Base-by-base conservation (phyloP, 2,113 vertebrate genomes). In the Pimephales promelas region DNA sequence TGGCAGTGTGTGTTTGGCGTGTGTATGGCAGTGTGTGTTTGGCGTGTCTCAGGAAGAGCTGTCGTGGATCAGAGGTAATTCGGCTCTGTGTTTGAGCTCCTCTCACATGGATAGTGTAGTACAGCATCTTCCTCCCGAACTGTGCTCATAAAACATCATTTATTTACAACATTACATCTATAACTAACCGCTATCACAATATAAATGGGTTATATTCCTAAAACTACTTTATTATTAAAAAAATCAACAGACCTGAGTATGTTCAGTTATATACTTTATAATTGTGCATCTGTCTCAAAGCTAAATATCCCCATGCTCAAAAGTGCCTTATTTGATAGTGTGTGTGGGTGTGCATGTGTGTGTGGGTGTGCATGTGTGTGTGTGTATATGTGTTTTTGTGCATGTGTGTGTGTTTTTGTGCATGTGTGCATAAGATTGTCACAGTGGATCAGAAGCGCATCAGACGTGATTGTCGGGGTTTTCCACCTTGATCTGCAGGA, bases 401-500 rank as follows among this genome's bases (percentile, higher is more conserved):
- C 20, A 0, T 31, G 1, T 28, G 4, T 28, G 4, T 6, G 10
- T 31, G 24, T 57, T 45, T 49, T 70, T 79, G 62, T 66, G 79
- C 82, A 83, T 85, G 84, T 79, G 83, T 83, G 61, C 62, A 64
- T 52, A 11, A 47, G 57, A 80, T 59, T 36, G 77, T 71, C 79
- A 77, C 36, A 62, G 77, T 81, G 70, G 10, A 74, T 43, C 80
- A 26, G 28, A 26, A 26, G 24, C 36, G 18, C 10, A 74, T 28
- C 36, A 49, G 26, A 62, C 3, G 43, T 79, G 24, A 31, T 95
- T 95, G 95, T 92, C 95, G 95, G 87, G 90, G 87, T 59, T 93
- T 92, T 96, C 95, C 57, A 95, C 95, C 89, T 96, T 97, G 85
- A 98, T 90, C 87, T 96, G 96, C 88, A 98, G 90, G 34, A 97